Base-by-base conservation (phyloP, 92 coral and sea anemone genomes). In the Metridium senile region DNA sequence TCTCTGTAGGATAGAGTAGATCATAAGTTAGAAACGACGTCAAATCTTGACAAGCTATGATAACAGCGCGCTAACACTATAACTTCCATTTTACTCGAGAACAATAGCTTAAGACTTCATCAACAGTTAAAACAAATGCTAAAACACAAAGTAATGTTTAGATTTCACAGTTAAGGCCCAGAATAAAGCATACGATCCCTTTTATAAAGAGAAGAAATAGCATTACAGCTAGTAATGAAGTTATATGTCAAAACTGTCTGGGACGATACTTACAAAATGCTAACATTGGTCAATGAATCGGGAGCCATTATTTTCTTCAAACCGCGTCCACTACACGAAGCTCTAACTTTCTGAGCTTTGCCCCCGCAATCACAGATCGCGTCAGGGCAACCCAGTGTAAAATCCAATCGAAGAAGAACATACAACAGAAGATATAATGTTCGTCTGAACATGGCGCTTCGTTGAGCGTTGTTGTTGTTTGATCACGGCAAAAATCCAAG, bases 1-100 rank as follows among this genome's bases (percentile, higher is more conserved):
- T 94, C 89, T 61, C 98, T 94, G 72, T 33, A 56, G 66, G 58
- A 27, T 18, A 11, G 32, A 25, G 16, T 7, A 73, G 27, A 57
- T 35, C 25, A 1, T 21, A 1, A 25, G 30, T 22, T 17, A 34
- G 31, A 57, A 66, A 70, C 53, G 26, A 11, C 17, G 33, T 33
- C 27, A 25, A 22, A 6, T 62, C 27, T 62, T 68, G n/a, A n/a
- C n/a, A n/a, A n/a, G n/a, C n/a, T n/a, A n/a, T n/a, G n/a, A n/a
- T n/a, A n/a, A n/a, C n/a, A n/a, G n/a, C n/a, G n/a, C n/a, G n/a
- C n/a, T n/a, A 59, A 17, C 29, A 23, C 65, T 3, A 26, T 8
- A 59, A 59, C 65, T 28, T 63, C 8, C 45, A 31, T 7, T 63
- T 31, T 63, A 13, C 30, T 21, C 69, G 17, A 6, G 31, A 63